Evolutionary conservation across 2,888 invertebrate genomes (phyloP).

Genomic region (Spicauda simplicius): DNA sequence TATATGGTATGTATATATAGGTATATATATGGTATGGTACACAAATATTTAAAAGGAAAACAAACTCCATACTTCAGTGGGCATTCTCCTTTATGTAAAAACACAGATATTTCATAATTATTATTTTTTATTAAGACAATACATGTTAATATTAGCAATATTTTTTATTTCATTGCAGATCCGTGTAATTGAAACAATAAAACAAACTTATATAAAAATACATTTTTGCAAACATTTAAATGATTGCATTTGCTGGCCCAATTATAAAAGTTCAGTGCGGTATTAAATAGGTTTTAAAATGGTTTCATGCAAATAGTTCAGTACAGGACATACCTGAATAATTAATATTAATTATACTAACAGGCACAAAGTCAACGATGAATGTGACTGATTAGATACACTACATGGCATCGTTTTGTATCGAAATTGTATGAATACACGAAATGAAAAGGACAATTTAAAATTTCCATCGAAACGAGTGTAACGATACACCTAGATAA

Average conservation of each 20-base stretch:
- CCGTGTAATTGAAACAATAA: no score
- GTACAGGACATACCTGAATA: not conserved
- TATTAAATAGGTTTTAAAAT: not conserved
- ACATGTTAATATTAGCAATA: no score
- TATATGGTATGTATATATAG: no score
- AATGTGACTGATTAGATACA: conserved; percentile 11
- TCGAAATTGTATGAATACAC: not conserved
- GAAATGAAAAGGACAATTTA: not conserved
- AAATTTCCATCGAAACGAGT: not conserved
- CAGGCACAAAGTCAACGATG: not conserved
- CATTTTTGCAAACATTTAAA: no score
- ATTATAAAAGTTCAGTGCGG: not conserved
- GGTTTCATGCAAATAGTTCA: not conserved
- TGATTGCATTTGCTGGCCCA: not conserved
- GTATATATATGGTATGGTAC: no score
- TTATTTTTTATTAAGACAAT: no score
- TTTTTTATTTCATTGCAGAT: no score
- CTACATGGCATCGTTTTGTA: not conserved
- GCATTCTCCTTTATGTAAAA: no score
- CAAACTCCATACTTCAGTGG: no score
- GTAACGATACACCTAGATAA: conserved; percentile 1
- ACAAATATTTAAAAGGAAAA: no score
- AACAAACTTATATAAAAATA: no score
- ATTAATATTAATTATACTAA: conserved; percentile 2
- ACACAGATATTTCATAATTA: no score